A percentile compares a stretch with the other conserved stretches of the same genome.
Evolutionary conservation across 2,888 invertebrate species (phyloP).

Genomic region (Eristalis pertinax): DNA sequence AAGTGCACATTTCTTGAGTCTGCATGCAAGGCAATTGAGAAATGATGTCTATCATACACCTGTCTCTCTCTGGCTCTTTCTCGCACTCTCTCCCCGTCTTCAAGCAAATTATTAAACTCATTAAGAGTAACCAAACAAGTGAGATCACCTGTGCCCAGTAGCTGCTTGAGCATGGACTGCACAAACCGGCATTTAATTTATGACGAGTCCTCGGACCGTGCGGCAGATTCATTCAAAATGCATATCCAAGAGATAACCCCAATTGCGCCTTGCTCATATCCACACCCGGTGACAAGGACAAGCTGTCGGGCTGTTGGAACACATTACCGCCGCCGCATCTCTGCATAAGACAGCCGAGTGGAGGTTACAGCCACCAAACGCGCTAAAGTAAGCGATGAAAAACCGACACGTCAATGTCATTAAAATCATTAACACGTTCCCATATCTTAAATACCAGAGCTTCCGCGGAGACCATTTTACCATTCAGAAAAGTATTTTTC

Average conservation of each 20-base stretch:
- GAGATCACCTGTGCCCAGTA: no score
- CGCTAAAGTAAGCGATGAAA: constrained; percentile 41
- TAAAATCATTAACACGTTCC: constrained; percentile 76
- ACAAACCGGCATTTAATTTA: neutral
- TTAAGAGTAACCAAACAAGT: no score
- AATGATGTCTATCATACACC: no score
- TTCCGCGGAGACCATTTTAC: constrained; percentile 69
- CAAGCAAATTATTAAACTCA: no score
- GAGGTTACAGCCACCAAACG: neutral
- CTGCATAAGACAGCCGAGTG: constrained; percentile 3
- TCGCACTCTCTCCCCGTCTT: no score
- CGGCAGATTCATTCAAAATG: neutral
- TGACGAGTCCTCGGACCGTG: neutral
- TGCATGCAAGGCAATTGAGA: no score
- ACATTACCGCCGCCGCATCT: neutral
- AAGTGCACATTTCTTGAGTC: no score
- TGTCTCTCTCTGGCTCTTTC: no score
- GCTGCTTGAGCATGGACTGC: no score
- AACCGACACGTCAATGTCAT: constrained; percentile 74
- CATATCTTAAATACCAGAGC: constrained; percentile 74
- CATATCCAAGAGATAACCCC: neutral
- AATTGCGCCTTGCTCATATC: neutral
- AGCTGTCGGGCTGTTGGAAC: neutral
- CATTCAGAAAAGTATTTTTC: constrained; percentile 73
- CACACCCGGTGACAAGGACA: neutral